Evolutionary conservation across 2,797 vertebrate genomes (phyloP), one percentile per base, ranked within the genome.

Genomic region (Siniperca undulata): DNA sequence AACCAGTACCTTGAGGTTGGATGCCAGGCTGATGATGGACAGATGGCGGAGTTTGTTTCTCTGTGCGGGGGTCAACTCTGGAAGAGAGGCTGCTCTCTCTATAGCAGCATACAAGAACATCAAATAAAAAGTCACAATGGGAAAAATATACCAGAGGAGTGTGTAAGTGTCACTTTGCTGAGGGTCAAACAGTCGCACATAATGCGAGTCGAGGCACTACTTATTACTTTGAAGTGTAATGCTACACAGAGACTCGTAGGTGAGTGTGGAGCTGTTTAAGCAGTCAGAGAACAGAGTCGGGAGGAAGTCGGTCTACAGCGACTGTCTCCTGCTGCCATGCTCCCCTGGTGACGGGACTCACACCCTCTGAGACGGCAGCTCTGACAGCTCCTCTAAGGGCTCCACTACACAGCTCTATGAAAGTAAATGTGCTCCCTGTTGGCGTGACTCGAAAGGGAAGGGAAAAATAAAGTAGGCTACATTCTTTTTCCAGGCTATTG

Each of bases 21-120:
- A 97, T 66, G 98, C 98, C 93, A 99, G 93, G 53, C 97, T 99
- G 93, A 99, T 98, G 0, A 99, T 98, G 12, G 98, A 99, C 76
- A 99, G 95, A 91, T 99, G 98, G 72, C 98, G 96, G 53, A 99
- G 96, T 87, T 99, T 99, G 94, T 99, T 99, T 95, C 96, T 98
- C 94, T 99, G 98, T 56, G 98, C 97, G 4, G 97, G 97, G 64
- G 97, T 98, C 88, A 99, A 90, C 64, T 97, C 97, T 53, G 98
- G 98, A 76, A 97, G 96, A 55, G 91, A 98, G 82, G 94, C 94
- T 22, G 91, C 95, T 91, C 95, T 91, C 88, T 96, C 96, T 97
- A 67, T 78, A 74, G 52, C 55, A 50, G 76, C 46, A 72, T 17
- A 85, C 34, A 68, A 70, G 42, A 65, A 56, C 11, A 60, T 0